Evolutionary conservation across 2,888 invertebrate genomes (phyloP), one percentile per base, ranked within the genome.

Genomic region (Cepaea hortensis): DNA sequence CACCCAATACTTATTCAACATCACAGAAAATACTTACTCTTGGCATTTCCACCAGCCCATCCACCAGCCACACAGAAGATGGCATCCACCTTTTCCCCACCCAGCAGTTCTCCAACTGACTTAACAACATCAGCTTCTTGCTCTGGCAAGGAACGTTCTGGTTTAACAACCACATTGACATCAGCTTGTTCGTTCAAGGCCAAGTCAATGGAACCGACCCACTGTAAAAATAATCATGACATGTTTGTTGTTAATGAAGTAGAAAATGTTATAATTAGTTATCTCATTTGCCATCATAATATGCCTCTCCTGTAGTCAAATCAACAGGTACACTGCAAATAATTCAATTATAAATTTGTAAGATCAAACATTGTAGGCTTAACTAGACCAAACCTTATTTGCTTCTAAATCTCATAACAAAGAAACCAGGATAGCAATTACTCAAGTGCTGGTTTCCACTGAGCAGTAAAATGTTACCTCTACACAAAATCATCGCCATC

Each of bases 21-120:
- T 55, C 55, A 9, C 55, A 55, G 55, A 6, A 72, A 48, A 20
- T 55, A 87, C 87, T 80, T 87, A 96, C 96, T 96, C 95, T 97
- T 97, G 68, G 98, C 97, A 95, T 98, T 98, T 55, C 99, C 99
- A 83, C 99, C 95, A 72, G 98, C 98, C 99, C 99, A 99, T 83
- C 99, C 99, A 80, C 99, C 99, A 88, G 99, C 99, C 35, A 99
- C 99, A 95, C 99, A 99, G 91, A 99, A 97, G 79, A 99, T 96
- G 62, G 98, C 99, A 95, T 98, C 98, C 91, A 99, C 95, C 95
- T 98, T 98, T 87, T 97, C 95, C 91, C 92, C 94, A 6, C 96
- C 96, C 72, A 94, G 90, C 18, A 91, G 84, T 5, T 90, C 90
- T 6, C 91, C 92, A 23, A 94, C 92, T 85, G 89, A 93, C 86